phyloP scores from a whole-genome alignment of 2,888 invertebrate species.

The Rhingia campestris region DNA sequence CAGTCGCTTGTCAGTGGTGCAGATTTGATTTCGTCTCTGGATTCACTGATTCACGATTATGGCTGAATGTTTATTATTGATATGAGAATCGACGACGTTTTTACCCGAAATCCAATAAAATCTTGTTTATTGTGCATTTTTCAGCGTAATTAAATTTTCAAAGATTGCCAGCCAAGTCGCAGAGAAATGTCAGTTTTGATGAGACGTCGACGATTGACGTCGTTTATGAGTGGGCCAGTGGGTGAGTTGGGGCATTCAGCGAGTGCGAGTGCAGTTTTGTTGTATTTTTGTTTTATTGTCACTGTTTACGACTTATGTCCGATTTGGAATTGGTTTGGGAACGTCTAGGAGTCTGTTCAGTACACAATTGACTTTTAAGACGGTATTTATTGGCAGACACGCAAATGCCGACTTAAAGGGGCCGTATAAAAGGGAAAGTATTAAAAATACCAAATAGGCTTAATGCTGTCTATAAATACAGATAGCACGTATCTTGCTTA shows the following conservation, averaged over 20 bases:
- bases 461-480: no score
- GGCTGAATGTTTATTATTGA: conserved; percentile 58
- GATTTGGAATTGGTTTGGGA: no score
- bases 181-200: conserved; percentile 40
- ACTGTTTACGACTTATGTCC: no score
- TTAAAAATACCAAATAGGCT: no score
- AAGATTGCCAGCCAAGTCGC: conserved; percentile 32
- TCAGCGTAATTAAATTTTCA: conserved; percentile 65
- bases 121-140: conserved; percentile 70
- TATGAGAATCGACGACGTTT: conserved; percentile 54
- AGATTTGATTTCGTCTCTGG: conserved; percentile 38
- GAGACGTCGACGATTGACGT: neutral
- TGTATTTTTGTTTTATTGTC: no score
- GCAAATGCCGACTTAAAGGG: no score
- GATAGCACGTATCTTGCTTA: no score
- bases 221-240: neutral
- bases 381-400: no score
- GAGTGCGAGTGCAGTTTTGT: neutral
- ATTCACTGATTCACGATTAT: conserved; percentile 35
- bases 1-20: conserved; percentile 47
- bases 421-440: no score
- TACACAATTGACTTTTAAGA: no score
- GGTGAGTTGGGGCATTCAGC: neutral
- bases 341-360: no score
- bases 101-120: conserved; percentile 61